These are phyloP conservation scores for Axis porcinus DNA, from an alignment of 2,113 vertebrate species.

Conservation along the genomic window DNA sequence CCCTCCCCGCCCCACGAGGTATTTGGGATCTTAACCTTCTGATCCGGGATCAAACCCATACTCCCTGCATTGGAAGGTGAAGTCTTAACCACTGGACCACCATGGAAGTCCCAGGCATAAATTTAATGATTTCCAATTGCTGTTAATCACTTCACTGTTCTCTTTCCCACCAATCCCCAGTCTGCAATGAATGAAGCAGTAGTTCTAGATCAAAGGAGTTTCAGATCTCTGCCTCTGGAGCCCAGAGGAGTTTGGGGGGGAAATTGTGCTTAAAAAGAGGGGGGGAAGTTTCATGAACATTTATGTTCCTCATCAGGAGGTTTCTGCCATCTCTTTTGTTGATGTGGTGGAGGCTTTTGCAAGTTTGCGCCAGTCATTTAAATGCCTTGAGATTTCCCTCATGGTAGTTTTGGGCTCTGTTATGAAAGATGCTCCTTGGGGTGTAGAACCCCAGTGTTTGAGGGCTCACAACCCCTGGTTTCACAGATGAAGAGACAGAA, in stretches of 20 bases:
- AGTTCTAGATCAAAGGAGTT: neutral
- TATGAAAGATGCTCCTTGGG: neutral
- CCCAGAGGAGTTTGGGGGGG: neutral
- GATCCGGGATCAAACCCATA: neutral
- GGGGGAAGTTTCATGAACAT: neutral
- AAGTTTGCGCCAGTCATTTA: neutral
- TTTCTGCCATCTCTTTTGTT: neutral
- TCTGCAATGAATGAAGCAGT: neutral
- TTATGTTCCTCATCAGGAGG: neutral
- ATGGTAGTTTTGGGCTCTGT: neutral
- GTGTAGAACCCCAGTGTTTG: neutral
- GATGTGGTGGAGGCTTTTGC: neutral
- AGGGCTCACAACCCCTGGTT: neutral
- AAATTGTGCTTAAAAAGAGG: neutral
- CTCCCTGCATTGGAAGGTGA: neutral
- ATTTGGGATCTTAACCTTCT: neutral
- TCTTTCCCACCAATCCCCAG: neutral
- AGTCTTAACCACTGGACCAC: neutral
- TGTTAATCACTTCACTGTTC: neutral
- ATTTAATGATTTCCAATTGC: neutral
- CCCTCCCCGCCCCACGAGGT: no score
- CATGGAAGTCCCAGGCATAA: neutral
- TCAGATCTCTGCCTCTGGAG: neutral
- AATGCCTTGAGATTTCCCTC: neutral
- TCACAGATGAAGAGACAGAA: neutral